A percentile compares a stretch with the other conserved stretches of the same genome.
phyloP scores from a whole-genome alignment of 2,888 invertebrate genomes.

The Parasteatoda lunata region DNA sequence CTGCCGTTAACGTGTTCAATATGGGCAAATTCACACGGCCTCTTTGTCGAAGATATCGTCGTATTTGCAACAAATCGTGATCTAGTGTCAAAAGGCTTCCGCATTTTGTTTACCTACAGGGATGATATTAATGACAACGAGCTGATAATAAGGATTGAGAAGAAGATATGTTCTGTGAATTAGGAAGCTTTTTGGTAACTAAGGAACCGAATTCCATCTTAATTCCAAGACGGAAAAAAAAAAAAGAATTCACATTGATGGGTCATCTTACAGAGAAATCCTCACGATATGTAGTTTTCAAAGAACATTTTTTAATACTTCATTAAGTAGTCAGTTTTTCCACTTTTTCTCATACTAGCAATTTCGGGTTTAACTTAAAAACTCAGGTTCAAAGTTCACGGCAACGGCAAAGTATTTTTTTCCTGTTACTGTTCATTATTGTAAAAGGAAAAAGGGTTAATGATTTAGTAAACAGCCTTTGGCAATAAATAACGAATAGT shows the following conservation, averaged over 20 bases:
- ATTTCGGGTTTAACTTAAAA: slow-evolving; percentile 47
- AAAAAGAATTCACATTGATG: slow-evolving; percentile 4
- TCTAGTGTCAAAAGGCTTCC: neutral
- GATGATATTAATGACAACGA: neutral
- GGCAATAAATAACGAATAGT: slow-evolving; percentile 44
- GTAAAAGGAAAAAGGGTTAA: slow-evolving; percentile 48
- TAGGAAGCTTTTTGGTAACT: neutral
- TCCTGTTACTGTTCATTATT: slow-evolving; percentile 10
- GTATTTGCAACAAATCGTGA: neutral
- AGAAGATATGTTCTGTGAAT: neutral
- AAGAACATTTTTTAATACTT: slow-evolving; percentile 38
- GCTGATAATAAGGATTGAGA: neutral
- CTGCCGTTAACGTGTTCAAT: neutral
- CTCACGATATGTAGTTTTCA: slow-evolving; percentile 21
- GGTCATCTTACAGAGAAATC: slow-evolving; percentile 15
- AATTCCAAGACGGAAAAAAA: neutral
- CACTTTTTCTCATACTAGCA: slow-evolving; percentile 35
- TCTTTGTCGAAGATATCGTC: neutral
- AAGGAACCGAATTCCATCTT: neutral
- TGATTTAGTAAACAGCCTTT: slow-evolving; percentile 63
- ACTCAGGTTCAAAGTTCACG: slow-evolving; percentile 54
- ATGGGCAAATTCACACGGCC: slow-evolving; percentile 1
- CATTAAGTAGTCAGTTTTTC: slow-evolving; percentile 41
- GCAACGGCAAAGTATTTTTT: slow-evolving; percentile 31
- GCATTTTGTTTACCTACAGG: neutral